Evolutionary conservation across 2,113 vertebrate species (phyloP).

Genomic region (Puntigrus tetrazona): DNA sequence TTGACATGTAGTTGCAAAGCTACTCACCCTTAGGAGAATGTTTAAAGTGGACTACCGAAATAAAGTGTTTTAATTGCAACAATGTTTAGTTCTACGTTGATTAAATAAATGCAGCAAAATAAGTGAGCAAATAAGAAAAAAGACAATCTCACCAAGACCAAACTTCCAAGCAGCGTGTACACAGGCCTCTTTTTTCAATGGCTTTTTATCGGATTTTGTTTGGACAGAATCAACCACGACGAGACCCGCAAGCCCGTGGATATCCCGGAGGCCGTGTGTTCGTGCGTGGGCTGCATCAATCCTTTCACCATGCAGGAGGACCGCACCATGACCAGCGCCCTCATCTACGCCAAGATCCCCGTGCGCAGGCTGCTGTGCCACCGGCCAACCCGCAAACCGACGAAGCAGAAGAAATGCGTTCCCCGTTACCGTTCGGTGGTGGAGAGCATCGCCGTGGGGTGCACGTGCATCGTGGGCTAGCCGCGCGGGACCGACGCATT

Average conservation of each 20-base stretch:
- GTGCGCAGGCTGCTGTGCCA: slow-evolving; percentile 79
- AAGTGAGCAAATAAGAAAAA: not conserved
- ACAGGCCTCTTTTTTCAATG: not conserved
- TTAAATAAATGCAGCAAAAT: not conserved
- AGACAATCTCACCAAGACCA: not conserved
- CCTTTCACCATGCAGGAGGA: slow-evolving; percentile 88
- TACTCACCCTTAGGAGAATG: too few relatives aligned
- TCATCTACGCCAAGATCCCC: slow-evolving; percentile 83
- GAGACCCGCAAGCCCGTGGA: slow-evolving; percentile 76
- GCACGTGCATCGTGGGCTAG: slow-evolving; percentile 83
- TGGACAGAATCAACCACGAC: slow-evolving; percentile 82
- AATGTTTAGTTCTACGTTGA: not conserved
- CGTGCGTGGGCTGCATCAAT: slow-evolving; percentile 83
- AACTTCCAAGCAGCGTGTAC: not conserved
- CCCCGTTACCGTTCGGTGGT: slow-evolving; percentile 77
- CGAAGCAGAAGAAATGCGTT: slow-evolving; percentile 67
- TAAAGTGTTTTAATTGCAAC: too few relatives aligned
- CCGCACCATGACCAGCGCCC: slow-evolving; percentile 83
- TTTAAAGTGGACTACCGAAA: too few relatives aligned
- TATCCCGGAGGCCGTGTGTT: slow-evolving; percentile 81
- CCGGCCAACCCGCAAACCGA: slow-evolving; percentile 41
- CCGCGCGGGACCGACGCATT: not conserved
- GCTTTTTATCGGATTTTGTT: too few relatives aligned
- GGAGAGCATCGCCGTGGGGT: slow-evolving; percentile 86
- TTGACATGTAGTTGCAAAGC: too few relatives aligned